A percentile compares a stretch with the other conserved stretches of the same genome.
phyloP scores from a whole-genome alignment of 1,140 invertebrate genomes.

The Wiebesia pumilae region DNA sequence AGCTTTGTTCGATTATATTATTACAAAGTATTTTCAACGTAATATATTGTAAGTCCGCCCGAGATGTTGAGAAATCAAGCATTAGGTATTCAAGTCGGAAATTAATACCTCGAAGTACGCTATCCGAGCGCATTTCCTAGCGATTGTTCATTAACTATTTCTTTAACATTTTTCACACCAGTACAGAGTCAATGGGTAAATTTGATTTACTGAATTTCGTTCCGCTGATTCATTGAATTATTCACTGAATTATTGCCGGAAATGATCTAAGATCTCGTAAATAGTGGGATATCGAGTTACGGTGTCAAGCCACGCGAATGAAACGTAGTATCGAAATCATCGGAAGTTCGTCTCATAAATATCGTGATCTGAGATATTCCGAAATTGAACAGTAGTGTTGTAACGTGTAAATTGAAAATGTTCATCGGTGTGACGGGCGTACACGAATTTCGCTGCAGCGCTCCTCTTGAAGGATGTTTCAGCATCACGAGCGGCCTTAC shows the following conservation, averaged over 20 bases:
- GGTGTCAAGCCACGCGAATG: not conserved
- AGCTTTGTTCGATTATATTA: not conserved
- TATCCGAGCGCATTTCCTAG: not conserved
- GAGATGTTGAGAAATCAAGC: slow-evolving; percentile 10
- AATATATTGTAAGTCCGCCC: no score
- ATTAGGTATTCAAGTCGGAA: not conserved
- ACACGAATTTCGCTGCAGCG: not conserved
- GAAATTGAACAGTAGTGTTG: no score
- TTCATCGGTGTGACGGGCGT: not conserved
- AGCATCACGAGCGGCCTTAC: no score
- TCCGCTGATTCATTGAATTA: not conserved
- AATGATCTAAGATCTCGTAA: not conserved
- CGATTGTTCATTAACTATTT: slow-evolving; percentile 18
- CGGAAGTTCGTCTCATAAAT: not conserved
- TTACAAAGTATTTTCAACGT: no score
- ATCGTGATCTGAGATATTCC: no score
- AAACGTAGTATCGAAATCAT: not conserved
- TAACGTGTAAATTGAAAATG: not conserved
- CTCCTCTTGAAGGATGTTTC: not conserved
- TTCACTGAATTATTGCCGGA: not conserved
- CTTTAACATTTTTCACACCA: not conserved
- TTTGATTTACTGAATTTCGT: not conserved
- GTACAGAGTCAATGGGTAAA: not conserved
- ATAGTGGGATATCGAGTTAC: not conserved
- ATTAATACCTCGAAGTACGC: not conserved